phyloP scores from a whole-genome alignment of 1,140 invertebrate species.

The Paraescarpia echinospica region DNA sequence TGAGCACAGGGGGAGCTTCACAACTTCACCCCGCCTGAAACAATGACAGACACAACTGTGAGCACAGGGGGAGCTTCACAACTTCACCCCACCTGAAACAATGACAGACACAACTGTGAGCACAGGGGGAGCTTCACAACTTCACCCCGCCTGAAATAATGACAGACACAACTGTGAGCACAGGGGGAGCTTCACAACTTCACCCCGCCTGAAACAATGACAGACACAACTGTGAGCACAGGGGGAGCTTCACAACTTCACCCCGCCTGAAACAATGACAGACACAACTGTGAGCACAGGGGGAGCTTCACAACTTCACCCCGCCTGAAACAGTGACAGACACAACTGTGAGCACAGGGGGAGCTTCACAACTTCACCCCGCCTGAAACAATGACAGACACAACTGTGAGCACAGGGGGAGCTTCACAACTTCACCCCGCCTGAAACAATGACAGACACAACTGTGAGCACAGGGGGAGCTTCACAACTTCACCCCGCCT shows the following conservation, averaged over 20 bases:
- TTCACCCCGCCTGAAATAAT: not conserved
- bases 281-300: not conserved
- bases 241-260: too few relatives aligned
- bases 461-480: not conserved
- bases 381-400: too few relatives aligned
- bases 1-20: not conserved
- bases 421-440: conserved; percentile 64
- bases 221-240: too few relatives aligned
- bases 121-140: not conserved
- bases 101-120: not conserved
- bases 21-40: not conserved
- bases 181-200: not conserved
- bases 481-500: not conserved
- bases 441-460: not conserved
- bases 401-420: too few relatives aligned
- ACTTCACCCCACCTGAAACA: conserved; percentile 52
- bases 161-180: too few relatives aligned
- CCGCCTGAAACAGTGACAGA: too few relatives aligned
- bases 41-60: too few relatives aligned
- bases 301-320: not conserved
- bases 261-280: not conserved
- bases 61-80: too few relatives aligned
- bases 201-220: too few relatives aligned
- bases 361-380: not conserved
- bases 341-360: not conserved